phyloP scores from a whole-genome alignment of 1,140 invertebrate genomes.

The Brachionus angularis region DNA sequence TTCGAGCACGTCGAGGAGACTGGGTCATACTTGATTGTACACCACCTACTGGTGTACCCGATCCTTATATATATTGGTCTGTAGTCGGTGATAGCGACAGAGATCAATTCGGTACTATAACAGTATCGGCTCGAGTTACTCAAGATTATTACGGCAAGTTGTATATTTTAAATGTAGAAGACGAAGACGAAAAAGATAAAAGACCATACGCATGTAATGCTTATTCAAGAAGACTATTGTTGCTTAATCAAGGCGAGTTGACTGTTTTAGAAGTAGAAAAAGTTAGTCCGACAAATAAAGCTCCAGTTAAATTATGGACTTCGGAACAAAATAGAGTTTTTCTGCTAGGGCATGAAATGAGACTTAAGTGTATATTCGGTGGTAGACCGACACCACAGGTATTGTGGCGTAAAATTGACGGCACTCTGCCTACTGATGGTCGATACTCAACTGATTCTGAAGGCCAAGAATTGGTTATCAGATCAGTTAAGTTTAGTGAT shows the following conservation, averaged over 20 bases:
- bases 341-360: slow-evolving; percentile 45
- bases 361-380: slow-evolving; percentile 45
- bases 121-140: slow-evolving; percentile 2
- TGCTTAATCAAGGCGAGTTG: slow-evolving; percentile 21
- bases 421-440: slow-evolving; percentile 63
- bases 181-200: slow-evolving; percentile 44
- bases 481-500: slow-evolving; percentile 77
- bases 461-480: slow-evolving; percentile 82
- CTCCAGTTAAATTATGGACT: slow-evolving; percentile 39
- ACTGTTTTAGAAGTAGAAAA: slow-evolving; percentile 41
- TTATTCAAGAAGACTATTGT: background rate
- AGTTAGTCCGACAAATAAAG: slow-evolving; percentile 30
- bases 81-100: slow-evolving; percentile 30
- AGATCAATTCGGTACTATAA: slow-evolving; percentile 37
- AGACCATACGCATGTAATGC: slow-evolving; percentile 36
- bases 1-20: slow-evolving; percentile 25
- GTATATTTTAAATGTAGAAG: slow-evolving; percentile 40
- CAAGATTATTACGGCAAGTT: slow-evolving; percentile 44
- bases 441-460: slow-evolving; percentile 72
- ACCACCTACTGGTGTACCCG: slow-evolving; percentile 38
- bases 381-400: slow-evolving; percentile 61
- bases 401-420: slow-evolving; percentile 72
- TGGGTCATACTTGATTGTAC: slow-evolving; percentile 36
- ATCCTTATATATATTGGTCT: slow-evolving; percentile 43
- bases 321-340: slow-evolving; percentile 55